phyloP scores from a whole-genome alignment of 1,140 invertebrate species.

The Cyphomyrmex costatus region DNA sequence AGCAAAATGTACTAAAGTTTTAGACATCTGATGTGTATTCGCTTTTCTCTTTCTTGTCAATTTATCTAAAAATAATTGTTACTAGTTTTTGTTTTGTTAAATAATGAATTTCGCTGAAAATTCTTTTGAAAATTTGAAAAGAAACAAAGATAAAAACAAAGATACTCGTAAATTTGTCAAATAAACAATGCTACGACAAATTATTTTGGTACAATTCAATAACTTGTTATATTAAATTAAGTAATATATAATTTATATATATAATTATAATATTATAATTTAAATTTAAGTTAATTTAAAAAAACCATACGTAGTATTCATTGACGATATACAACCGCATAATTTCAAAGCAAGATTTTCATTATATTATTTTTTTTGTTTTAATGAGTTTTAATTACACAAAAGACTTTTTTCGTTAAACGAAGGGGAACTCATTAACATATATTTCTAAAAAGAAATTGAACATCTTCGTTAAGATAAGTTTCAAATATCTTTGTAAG shows the following conservation, averaged over 20 bases:
- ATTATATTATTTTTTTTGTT: neutral
- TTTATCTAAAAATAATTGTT: neutral
- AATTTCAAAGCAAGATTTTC: neutral
- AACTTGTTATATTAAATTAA: neutral
- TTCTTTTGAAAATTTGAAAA: neutral
- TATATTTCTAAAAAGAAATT: conserved; percentile 31
- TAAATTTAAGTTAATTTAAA: neutral
- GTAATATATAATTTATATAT: too few species aligned
- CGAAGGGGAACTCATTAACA: conserved; percentile 17
- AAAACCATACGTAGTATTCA: neutral
- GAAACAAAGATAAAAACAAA: neutral
- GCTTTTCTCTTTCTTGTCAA: conserved; percentile 38
- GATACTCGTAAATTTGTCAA: neutral
- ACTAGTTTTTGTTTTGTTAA: neutral
- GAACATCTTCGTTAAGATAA: neutral
- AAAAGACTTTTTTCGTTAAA: conserved; percentile 11
- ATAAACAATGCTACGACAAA: neutral
- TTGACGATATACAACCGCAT: neutral
- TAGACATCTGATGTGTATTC: neutral
- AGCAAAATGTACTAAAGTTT: conserved; percentile 21
- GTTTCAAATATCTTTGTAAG: neutral
- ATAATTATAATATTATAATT: too few species aligned
- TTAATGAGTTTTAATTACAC: conserved; percentile 23
- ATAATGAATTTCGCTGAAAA: neutral
- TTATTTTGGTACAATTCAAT: conserved; percentile 5